These are phyloP conservation scores for Peromyscus nudipes DNA, from an alignment of 2,797 vertebrate genomes.

Conservation along the genomic window DNA sequence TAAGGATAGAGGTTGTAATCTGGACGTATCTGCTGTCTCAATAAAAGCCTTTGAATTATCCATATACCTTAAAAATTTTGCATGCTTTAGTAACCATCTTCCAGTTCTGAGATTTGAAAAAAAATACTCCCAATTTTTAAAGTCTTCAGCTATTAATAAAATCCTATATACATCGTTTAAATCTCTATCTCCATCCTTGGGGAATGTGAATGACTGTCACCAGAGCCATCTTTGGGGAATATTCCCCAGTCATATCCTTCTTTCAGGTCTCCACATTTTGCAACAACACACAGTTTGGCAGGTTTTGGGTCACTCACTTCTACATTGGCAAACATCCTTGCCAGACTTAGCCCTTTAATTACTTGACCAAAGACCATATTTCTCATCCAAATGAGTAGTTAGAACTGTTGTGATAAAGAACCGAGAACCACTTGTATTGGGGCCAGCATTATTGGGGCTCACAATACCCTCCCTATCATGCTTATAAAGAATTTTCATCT, in stretches of 20 bases:
- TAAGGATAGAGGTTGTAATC: too few relatives aligned
- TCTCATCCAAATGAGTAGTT: conserved; percentile 92
- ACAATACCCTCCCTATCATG: conserved; percentile 94
- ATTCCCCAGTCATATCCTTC: conserved; percentile 93
- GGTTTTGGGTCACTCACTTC: conserved; percentile 94
- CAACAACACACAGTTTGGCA: conserved; percentile 91
- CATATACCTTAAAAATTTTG: neutral
- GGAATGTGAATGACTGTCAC: conserved; percentile 95
- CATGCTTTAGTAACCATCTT: conserved; percentile 90
- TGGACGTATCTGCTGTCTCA: neutral
- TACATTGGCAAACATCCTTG: conserved; percentile 93
- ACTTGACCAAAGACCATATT: conserved; percentile 97
- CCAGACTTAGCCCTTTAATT: conserved; percentile 94
- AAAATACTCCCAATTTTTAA: conserved; percentile 94
- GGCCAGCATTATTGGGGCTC: conserved; percentile 97
- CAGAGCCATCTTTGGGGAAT: conserved; percentile 90
- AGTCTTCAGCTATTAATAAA: conserved; percentile 71
- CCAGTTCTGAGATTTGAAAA: conserved; percentile 92
- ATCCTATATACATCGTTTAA: conserved; percentile 95
- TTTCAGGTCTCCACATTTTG: conserved; percentile 94
- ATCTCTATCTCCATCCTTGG: conserved; percentile 94
- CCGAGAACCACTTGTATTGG: conserved; percentile 96
- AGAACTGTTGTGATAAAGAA: conserved; percentile 97
- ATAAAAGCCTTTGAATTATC: neutral
- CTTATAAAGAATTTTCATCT: conserved; percentile 98